A percentile compares a stretch with the other conserved stretches of the same genome.
Conservation (phyloP, 2,113 vertebrate species). For the Cynocephalus volans region DNA sequence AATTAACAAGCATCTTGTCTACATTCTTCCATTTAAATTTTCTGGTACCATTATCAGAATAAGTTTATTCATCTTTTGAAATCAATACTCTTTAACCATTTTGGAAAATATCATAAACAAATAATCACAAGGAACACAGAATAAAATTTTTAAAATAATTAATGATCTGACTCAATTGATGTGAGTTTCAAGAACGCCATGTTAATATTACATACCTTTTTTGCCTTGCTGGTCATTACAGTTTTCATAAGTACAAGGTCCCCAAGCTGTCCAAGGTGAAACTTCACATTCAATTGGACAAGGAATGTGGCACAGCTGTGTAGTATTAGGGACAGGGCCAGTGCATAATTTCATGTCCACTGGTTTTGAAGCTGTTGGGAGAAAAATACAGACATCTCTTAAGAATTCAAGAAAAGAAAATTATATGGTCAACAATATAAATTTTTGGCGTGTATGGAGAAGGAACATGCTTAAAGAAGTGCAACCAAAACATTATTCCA, state of each 20-base stretch:
- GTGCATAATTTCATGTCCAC: slow-evolving; percentile 93
- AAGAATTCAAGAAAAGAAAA: slow-evolving; percentile 16
- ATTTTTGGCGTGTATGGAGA: neutral
- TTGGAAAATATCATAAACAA: slow-evolving; percentile 50
- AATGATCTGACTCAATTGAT: neutral
- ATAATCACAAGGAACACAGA: neutral
- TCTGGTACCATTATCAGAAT: neutral
- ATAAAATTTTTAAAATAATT: neutral
- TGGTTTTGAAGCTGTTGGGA: slow-evolving; percentile 93
- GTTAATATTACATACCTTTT: slow-evolving; percentile 92
- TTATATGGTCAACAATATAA: neutral
- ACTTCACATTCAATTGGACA: slow-evolving; percentile 97
- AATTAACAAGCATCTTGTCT: slow-evolving; percentile 16
- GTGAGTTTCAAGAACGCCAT: neutral
- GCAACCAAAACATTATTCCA: neutral
- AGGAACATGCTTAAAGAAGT: neutral
- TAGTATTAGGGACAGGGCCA: slow-evolving; percentile 93
- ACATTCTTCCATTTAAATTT: neutral
- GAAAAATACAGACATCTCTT: slow-evolving; percentile 70
- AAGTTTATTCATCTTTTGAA: slow-evolving; percentile 26
- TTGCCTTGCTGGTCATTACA: slow-evolving; percentile 95
- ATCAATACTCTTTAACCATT: slow-evolving; percentile 1
- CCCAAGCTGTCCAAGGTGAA: slow-evolving; percentile 97
- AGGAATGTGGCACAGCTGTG: slow-evolving; percentile 95
- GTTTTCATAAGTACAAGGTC: slow-evolving; percentile 97